Evolutionary conservation across 2,888 invertebrate genomes (phyloP), one percentile per base, ranked within the genome.

Genomic region (Pseudanteris insignis): DNA sequence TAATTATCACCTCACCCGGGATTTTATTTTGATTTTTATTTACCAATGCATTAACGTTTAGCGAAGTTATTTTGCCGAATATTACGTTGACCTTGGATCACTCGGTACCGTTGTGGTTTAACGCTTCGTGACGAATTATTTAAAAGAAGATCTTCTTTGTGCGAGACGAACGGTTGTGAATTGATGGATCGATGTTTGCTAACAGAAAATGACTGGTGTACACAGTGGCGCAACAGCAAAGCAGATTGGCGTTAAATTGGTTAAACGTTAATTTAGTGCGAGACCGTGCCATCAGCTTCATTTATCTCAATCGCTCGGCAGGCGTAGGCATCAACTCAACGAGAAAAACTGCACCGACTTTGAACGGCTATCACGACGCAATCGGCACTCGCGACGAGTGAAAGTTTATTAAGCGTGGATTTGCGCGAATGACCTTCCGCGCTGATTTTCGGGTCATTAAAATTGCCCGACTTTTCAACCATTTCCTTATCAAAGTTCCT

Each of bases 221-320:
- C 41, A 37, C 26, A 47, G 40, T 18, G 36, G 30, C 36, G 30
- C 54, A 50, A 51, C 54, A 34, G n/a, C 63, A 58, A 63, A 64
- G 64, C 55, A 66, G 63, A 66, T 66, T 64, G 61, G 53, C 55
- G 46, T 57, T 64, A 66, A 66, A 66, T 64, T 64, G 66, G 51
- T 58, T 61, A 59, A 64, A 40, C 61, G 59, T 40, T 59, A 43
- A 51, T 46, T 62, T 37, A 38, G 34, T 38, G 50, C 40, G 55
- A 29, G 47, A 57, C 48, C 24, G 43, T 43, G 53, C 64, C 60
- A 60, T 66, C 60, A 62, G 51, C 57, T 63, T 63, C 63, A 58
- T 63, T 66, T 63, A 64, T 66, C 65, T 64, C 60, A 44, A 59
- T 63, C 55, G 44, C 40, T n/a, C n/a, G 44, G 48, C 61, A 30